These are phyloP conservation scores for Hippopotamus amphibius DNA, from an alignment of 2,113 vertebrate genomes.

Conservation along the genomic window DNA sequence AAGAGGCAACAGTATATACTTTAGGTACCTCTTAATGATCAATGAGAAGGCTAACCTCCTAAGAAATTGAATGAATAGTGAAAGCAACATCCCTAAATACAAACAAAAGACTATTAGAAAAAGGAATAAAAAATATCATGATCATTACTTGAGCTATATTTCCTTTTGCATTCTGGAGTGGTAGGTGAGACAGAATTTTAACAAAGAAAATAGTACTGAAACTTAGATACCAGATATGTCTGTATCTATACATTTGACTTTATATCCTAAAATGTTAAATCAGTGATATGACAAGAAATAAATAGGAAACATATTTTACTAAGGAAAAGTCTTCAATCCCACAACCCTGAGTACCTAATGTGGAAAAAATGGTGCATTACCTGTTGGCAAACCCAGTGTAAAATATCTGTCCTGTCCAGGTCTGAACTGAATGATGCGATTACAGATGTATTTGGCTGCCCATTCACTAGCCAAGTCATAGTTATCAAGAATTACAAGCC, in stretches of 20 bases:
- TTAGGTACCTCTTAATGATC: neutral
- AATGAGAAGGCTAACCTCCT: neutral
- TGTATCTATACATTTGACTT: neutral
- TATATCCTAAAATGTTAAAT: neutral
- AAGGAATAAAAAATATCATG: neutral
- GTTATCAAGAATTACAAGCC: constrained; percentile 97
- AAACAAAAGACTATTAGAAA: constrained; percentile 14
- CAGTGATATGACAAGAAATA: neutral
- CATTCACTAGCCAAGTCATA: constrained; percentile 97
- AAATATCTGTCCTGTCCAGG: constrained; percentile 93
- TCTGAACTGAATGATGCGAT: constrained; percentile 94
- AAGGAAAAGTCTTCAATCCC: neutral
- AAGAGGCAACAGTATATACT: neutral
- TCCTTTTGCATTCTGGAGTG: neutral
- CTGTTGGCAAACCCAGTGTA: constrained; percentile 96
- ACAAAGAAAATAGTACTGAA: constrained; percentile 11
- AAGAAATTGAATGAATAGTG: neutral
- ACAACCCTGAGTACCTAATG: neutral
- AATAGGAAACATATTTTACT: neutral
- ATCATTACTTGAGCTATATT: constrained; percentile 2
- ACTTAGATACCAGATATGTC: neutral
- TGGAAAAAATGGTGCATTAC: constrained; percentile 83
- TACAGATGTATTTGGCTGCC: constrained; percentile 98
- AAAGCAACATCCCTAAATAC: neutral
- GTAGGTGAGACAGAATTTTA: neutral